Conservation (phyloP, 2,113 vertebrate species). For the Manacus vitellinus region DNA sequence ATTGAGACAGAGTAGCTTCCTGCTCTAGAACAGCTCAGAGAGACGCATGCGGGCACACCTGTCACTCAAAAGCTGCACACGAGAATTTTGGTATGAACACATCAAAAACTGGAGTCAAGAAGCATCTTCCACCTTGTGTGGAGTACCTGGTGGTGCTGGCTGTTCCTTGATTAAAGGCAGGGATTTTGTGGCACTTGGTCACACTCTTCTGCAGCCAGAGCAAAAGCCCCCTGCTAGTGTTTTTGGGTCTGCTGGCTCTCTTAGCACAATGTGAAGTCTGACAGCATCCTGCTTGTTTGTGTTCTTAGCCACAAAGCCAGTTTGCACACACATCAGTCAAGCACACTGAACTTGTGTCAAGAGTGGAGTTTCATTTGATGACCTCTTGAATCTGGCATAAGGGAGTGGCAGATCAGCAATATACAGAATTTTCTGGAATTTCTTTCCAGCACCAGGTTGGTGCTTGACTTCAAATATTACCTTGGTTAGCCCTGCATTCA, state of each 20-base stretch:
- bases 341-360: not conserved
- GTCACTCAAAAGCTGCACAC: accelerated
- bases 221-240: not conserved
- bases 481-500: not conserved
- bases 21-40: not conserved
- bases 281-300: not conserved
- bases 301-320: not conserved
- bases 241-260: not conserved
- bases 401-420: not conserved
- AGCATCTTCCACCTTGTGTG: not conserved
- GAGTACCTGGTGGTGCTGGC: not conserved
- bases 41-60: not conserved
- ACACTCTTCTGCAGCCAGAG: not conserved
- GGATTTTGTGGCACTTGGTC: not conserved
- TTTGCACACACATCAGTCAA: not conserved
- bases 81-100: not conserved
- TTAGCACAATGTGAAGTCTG: not conserved
- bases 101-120: not conserved
- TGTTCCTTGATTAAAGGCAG: not conserved
- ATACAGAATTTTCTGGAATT: not conserved
- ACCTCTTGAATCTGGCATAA: not conserved
- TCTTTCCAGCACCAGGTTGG: not conserved
- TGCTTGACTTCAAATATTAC: not conserved
- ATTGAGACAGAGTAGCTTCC: not conserved
- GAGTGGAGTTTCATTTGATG: not conserved